Evolutionary conservation across 2,888 invertebrate species (phyloP), one percentile per base, ranked within the genome.

Genomic region (Hymenopus coronatus): DNA sequence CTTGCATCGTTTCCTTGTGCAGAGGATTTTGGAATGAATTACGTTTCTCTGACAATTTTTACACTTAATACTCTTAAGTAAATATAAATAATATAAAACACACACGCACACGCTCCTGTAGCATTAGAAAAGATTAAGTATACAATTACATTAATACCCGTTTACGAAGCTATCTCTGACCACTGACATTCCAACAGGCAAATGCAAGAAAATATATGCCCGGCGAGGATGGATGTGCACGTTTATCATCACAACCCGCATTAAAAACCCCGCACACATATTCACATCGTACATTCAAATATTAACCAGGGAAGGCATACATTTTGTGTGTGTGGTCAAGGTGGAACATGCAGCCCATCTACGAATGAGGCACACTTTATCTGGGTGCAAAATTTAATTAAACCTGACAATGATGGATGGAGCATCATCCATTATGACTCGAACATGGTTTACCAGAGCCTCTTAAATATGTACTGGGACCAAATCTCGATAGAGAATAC

Each of bases 331-430:
- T 84, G 84, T 84, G 84, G 84, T 84, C 84, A 84, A 84, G 84
- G 86, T 83, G 83, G n/a, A 28, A 28, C 28, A 83, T 28, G 6
- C 30, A 83, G 14, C 30, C 28, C 30, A 83, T 28, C 7, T 15
- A 83, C 28, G 30, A 83, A 83, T 83, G n/a, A n/a, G 83, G 28
- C 15, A 83, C 83, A 25, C 40, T 27, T 86, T 86, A 86, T 86
- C 86, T 88, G 85, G 82, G 89, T 89, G 86, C 86, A 86, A 28
- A 89, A 89, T 89, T 89, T 85, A 89, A 89, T 89, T 85, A 89
- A 70, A 70, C 83, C 86, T 33, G 89, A 89, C 89, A 86, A 82
- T 89, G 89, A 89, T 86, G 89, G 89, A 89, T 89, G 81, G 82
- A 82, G 25, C 40, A 81, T 85, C 84, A 88, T 84, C 46, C 70